A percentile compares a stretch with the other conserved stretches of the same genome.
Evolutionary conservation across 2,888 invertebrate species (phyloP).

Genomic region (Tridacna gigas): DNA sequence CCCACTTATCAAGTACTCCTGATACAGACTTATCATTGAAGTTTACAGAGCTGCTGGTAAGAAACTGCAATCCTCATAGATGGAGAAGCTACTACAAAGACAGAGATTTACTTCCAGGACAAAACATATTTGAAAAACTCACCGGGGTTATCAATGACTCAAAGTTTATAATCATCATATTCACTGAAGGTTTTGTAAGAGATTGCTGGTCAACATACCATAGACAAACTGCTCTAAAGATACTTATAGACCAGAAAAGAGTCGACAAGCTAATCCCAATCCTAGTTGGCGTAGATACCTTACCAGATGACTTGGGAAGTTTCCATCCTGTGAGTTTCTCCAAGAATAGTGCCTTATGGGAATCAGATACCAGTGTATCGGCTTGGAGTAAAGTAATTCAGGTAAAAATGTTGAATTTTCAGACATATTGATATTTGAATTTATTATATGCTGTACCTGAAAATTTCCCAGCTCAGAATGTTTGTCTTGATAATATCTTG

Average conservation of each 20-base stretch:
- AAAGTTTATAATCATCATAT: conserved; percentile 30
- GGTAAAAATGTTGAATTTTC: neutral
- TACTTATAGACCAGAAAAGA: conserved; percentile 24
- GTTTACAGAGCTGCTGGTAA: neutral
- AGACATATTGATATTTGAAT: no score
- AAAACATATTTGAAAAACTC: conserved; percentile 46
- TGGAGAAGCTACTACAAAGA: conserved; percentile 39
- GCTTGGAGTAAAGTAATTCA: neutral
- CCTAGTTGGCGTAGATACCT: neutral
- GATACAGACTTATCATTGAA: neutral
- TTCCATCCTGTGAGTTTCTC: neutral
- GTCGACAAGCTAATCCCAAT: neutral
- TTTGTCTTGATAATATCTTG: no score
- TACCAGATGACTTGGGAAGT: neutral
- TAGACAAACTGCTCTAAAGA: conserved; percentile 38
- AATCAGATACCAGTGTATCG: neutral
- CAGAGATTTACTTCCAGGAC: conserved; percentile 44
- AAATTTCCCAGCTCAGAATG: no score
- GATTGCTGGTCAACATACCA: conserved; percentile 40
- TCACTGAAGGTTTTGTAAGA: conserved; percentile 47
- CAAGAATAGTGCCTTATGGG: neutral
- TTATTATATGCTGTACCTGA: no score
- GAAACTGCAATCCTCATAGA: neutral
- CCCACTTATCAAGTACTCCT: neutral
- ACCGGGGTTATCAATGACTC: conserved; percentile 31